Percentiles rank a stretch among this genome's conserved stretches.
phyloP scores from a whole-genome alignment of 2,113 vertebrate genomes.

The Takifugu flavidus region DNA sequence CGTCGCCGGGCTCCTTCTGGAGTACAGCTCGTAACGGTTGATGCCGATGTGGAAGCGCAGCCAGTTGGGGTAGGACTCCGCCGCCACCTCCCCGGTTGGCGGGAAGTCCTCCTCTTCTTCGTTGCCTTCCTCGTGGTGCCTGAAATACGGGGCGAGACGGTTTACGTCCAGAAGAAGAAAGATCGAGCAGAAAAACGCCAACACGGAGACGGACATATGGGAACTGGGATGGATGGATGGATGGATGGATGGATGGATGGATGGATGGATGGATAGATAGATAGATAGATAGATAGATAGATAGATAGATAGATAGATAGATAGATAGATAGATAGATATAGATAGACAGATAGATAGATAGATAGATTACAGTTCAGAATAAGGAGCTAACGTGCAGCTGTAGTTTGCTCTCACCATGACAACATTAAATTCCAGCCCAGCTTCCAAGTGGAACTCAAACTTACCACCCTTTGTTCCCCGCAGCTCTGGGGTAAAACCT shows the following conservation, averaged over 20 bases:
- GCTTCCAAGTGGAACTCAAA: slow-evolving; percentile 6
- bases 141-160: slow-evolving; percentile 11
- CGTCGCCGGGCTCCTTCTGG: slow-evolving; percentile 82
- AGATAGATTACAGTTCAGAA: background rate
- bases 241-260: background rate
- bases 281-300: background rate
- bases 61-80: slow-evolving; percentile 95
- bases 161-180: background rate
- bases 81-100: slow-evolving; percentile 79
- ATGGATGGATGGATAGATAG: too few relatives aligned
- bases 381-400: too few relatives aligned
- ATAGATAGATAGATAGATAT: slow-evolving; percentile 3
- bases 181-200: too few relatives aligned
- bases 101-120: slow-evolving; percentile 80
- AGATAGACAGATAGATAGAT: too few relatives aligned
- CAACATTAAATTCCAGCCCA: background rate
- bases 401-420: too few relatives aligned
- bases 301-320: slow-evolving; percentile 1
- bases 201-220: background rate
- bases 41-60: slow-evolving; percentile 95
- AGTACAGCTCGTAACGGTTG: slow-evolving; percentile 92
- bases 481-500: slow-evolving; percentile 85
- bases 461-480: slow-evolving; percentile 88
- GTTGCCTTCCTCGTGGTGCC: slow-evolving; percentile 78
- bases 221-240: background rate